Conservation (phyloP, 2,113 vertebrate species). For the Setophaga coronata region DNA sequence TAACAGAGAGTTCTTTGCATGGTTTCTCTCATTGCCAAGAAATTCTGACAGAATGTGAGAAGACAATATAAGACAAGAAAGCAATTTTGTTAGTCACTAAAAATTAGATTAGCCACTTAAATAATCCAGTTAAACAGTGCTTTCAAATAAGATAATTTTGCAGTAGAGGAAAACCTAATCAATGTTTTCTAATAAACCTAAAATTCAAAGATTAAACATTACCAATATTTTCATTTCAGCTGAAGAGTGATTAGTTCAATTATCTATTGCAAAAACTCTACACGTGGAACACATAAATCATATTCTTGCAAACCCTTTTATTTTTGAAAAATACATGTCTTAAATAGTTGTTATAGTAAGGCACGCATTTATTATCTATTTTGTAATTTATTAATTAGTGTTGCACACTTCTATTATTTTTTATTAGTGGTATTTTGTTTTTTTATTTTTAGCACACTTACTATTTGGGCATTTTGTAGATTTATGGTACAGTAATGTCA, state of each 20-base stretch:
- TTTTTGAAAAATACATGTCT: not conserved
- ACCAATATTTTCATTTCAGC: not conserved
- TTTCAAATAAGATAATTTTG: not conserved
- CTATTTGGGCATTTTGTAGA: not conserved
- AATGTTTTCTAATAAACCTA: not conserved
- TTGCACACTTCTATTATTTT: not conserved
- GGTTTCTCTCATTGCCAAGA: not conserved
- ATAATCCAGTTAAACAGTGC: not conserved
- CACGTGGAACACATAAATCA: not conserved
- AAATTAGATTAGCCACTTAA: not conserved
- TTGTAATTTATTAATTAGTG: not conserved
- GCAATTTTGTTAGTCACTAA: not conserved
- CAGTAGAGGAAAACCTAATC: not conserved
- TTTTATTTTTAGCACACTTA: not conserved
- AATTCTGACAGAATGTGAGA: not conserved
- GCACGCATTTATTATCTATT: fast-evolving
- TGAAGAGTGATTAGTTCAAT: not conserved
- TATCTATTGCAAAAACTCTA: not conserved
- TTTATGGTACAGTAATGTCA: not conserved
- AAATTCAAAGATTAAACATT: not conserved
- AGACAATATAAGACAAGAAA: not conserved
- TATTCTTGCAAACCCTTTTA: not conserved
- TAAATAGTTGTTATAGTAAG: not conserved
- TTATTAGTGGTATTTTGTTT: not conserved
- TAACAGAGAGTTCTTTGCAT: not conserved